Base-by-base conservation (phyloP, 2,797 vertebrate species). In the Epinephelus malabaricus region DNA sequence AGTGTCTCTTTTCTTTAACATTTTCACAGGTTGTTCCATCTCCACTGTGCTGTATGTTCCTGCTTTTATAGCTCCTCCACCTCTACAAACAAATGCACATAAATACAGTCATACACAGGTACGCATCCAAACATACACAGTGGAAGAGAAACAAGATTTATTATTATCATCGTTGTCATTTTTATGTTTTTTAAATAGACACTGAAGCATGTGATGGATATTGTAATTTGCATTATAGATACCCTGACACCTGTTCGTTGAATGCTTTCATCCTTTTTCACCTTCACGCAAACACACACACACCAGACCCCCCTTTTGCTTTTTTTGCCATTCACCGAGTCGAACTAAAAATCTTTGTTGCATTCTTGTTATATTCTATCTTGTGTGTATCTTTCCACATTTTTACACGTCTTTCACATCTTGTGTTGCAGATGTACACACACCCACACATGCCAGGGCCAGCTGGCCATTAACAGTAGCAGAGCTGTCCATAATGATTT, bases 401-500 rank as follows among this genome's bases (percentile, higher is more conserved):
- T 82, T 89, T 83, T 74, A 50, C 68, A 88, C 79, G n/a, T 30
- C 74, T 76, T 76, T 85, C 59, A 40, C 61, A 73, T 73, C 69
- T 34, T 65, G 14, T 27, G 61, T 51, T 19, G 14, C 73, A 63
- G 67, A 81, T 46, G 46, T 40, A 70, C 54, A 25, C 66, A 79
- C 79, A 47, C 64, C 38, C 71, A 54, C 73, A 65, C 73, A 56
- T 13, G 2, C 25, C 70, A 64, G 78, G 63, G 73, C 71, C 85
- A 84, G 76, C 83, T 88, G 78, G 78, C 77, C 81, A 85, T 85
- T 89, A 87, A 82, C 81, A 63, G 84, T 12, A 69, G 74, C 73
- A 69, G 74, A 80, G 83, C 75, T 80, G 83, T 88, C 86, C 67
- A 61, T 88, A 91, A 93, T 86, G 88, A 90, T 91, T 91, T 92